These are phyloP conservation scores for Heliconius congener DNA, from an alignment of 1,140 invertebrate species.

Conservation along the genomic window DNA sequence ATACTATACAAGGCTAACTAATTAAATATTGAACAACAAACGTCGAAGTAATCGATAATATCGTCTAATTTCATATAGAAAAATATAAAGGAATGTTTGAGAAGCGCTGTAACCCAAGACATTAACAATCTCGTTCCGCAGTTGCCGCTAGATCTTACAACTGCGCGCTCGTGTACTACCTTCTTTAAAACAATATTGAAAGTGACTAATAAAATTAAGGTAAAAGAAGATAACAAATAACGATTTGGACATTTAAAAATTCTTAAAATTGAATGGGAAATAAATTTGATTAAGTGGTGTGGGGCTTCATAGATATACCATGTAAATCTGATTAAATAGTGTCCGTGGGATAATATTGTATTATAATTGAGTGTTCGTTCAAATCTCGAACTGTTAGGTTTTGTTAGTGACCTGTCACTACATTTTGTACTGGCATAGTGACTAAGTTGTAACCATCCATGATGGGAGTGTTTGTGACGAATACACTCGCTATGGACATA, in stretches of 20 bases:
- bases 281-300: conserved; percentile 31
- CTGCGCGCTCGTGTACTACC: conserved; percentile 41
- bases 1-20: neutral
- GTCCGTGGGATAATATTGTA: conserved; percentile 22
- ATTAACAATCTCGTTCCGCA: conserved; percentile 46
- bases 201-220: conserved; percentile 4
- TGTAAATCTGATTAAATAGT: conserved; percentile 34
- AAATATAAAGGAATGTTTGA: conserved; percentile 16
- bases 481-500: conserved; percentile 68
- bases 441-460: conserved; percentile 22
- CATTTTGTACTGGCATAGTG: conserved; percentile 16
- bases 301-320: conserved; percentile 27
- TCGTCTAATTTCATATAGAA: neutral
- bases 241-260: neutral
- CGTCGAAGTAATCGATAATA: neutral
- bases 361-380: conserved; percentile 4
- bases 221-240: conserved; percentile 5
- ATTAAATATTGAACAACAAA: neutral
- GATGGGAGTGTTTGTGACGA: conserved; percentile 70
- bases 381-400: neutral
- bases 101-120: conserved; percentile 42
- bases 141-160: conserved; percentile 42
- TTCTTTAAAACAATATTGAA: conserved; percentile 6
- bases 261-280: conserved; percentile 3
- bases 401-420: conserved; percentile 14